Evolutionary conservation across 2,797 vertebrate species (phyloP).

Genomic region (Hemitrygon akajei): DNA sequence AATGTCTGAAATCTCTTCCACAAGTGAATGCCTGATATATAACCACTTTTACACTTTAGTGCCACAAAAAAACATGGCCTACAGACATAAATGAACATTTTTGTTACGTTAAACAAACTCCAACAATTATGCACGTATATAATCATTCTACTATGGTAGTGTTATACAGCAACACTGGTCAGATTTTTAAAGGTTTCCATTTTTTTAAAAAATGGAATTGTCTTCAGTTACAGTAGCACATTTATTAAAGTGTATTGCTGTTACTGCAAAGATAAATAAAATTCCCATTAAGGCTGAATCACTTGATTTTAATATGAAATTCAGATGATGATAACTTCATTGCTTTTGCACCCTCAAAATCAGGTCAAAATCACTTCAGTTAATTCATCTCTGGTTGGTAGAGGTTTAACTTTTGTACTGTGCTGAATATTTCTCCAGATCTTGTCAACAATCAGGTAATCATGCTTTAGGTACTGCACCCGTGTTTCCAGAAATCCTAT

Average conservation of each 20-base stretch:
- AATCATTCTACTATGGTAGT: no score
- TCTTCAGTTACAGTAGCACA: no score
- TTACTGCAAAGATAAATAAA: no score
- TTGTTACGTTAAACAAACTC: no score
- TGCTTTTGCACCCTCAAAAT: not conserved
- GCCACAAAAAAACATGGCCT: not conserved
- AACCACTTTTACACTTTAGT: not conserved
- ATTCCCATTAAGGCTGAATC: no score
- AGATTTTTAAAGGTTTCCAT: no score
- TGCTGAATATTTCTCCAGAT: not conserved
- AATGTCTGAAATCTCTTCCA: not conserved
- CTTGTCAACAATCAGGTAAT: not conserved
- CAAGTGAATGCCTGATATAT: not conserved
- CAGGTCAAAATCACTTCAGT: not conserved
- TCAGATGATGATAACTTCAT: not conserved
- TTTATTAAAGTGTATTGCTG: no score
- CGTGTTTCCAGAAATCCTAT: not conserved
- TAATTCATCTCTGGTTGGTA: not conserved
- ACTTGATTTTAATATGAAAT: not conserved
- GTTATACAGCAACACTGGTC: no score
- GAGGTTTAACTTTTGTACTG: not conserved
- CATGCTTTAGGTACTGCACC: not conserved
- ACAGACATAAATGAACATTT: no score
- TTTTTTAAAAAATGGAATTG: no score
- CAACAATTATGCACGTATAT: no score